Conservation (phyloP, 2,888 invertebrate species). For the Eristalis tenax region DNA sequence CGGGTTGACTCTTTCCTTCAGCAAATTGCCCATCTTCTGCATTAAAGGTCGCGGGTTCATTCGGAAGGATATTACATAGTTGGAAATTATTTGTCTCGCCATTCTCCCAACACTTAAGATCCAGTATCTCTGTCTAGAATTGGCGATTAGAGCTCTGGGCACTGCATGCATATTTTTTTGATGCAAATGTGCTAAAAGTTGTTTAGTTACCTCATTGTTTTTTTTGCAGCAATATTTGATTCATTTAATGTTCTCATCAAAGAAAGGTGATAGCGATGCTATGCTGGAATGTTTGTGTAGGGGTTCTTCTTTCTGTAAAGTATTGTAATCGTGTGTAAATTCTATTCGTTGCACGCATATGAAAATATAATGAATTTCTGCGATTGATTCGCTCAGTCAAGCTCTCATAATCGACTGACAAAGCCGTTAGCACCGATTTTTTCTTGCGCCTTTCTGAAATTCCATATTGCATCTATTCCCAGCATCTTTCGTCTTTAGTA, state of each 20-base stretch:
- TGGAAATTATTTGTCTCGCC: too few relatives aligned
- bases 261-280: conserved; percentile 8
- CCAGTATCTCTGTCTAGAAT: neutral
- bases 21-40: too few relatives aligned
- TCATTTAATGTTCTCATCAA: conserved; percentile 5
- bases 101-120: neutral
- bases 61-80: too few relatives aligned
- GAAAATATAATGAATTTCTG: neutral
- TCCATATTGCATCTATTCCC: neutral
- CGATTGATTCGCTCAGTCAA: neutral
- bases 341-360: too few relatives aligned
- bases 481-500: neutral
- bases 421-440: too few relatives aligned
- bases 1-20: neutral
- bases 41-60: too few relatives aligned
- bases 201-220: too few relatives aligned
- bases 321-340: neutral
- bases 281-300: too few relatives aligned
- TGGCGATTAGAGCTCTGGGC: neutral
- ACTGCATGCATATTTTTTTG: neutral
- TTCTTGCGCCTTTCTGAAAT: too few relatives aligned
- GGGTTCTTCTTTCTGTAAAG: neutral
- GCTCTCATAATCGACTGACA: neutral
- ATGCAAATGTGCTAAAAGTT: too few relatives aligned
- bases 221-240: too few relatives aligned